Base-by-base conservation (phyloP, 1,140 invertebrate species). In the Ostrea denselamellosa region DNA sequence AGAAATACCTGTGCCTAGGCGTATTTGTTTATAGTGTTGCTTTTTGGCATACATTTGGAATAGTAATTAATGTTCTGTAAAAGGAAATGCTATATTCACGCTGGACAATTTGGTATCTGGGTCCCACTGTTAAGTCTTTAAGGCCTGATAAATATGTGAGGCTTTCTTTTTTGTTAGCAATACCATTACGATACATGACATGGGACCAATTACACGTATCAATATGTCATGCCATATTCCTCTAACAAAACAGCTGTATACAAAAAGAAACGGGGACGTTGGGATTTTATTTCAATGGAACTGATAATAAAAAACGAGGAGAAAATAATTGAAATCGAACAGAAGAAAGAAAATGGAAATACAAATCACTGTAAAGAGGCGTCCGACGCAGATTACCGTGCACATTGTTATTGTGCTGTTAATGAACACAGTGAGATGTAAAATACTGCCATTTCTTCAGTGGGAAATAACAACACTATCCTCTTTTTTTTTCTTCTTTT, bases 361-460 rank as follows among this genome's bases (percentile, higher is more conserved):
- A 62, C 56, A 62, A 62, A 62, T 62, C 56, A 62, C 17, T 19
- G n/a, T 62, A 62, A 62, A 62, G 56, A 62, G 56, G n/a, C 56
- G 56, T 0, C 17, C 56, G 56, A 17, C 17, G 17, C 17, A n/a
- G n/a, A 19, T 62, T 62, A n/a, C 56, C 14, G n/a, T 5, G 8
- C 56, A 62, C 8, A 62, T 62, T 62, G 14, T 62, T 62, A 17
- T 62, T 62, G n/a, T 62, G 14, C 2, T 17, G 56, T 19, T 62
- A 62, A 62, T 62, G 56, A 62, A 62, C 14, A 62, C 56, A 62
- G 19, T 62, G n/a, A 17, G 56, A 62, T 62, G 56, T 62, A 19
- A 62, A 62, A 19, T 17, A n/a, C 0, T 19, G 17, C 19, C 56
- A 62, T 62, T 62, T 62, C 56, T 62, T n/a, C 56, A n/a, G 19